Conservation (phyloP, 2,888 invertebrate genomes). For the Trilocha varians region DNA sequence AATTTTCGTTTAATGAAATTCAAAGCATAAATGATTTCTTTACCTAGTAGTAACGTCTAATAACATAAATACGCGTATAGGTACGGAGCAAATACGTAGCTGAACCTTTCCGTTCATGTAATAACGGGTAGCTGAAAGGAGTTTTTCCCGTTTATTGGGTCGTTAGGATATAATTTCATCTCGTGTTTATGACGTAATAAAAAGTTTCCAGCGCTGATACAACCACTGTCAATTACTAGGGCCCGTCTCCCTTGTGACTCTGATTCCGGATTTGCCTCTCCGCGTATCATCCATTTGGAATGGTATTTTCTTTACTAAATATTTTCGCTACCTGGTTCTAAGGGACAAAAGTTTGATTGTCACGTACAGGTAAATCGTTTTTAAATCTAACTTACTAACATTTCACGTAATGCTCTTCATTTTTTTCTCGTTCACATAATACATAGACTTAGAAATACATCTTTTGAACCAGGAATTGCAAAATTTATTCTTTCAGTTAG, state of each 20-base stretch:
- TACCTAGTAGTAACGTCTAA: slow-evolving; percentile 27
- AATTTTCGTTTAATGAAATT: too few species aligned
- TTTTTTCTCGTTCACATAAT: too few species aligned
- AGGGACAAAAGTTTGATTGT: too few species aligned
- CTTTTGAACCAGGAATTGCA: too few species aligned
- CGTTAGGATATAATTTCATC: slow-evolving; percentile 71
- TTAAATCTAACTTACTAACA: too few species aligned
- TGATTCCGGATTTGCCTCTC: slow-evolving; percentile 6
- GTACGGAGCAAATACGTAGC: slow-evolving; percentile 32
- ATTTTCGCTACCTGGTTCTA: too few species aligned
- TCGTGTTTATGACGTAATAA: slow-evolving; percentile 65
- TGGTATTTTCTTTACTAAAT: slow-evolving; percentile 2
- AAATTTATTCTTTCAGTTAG: too few species aligned
- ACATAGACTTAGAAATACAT: too few species aligned
- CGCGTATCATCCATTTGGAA: not conserved
- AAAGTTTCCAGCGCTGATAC: slow-evolving; percentile 63
- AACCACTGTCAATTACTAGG: slow-evolving; percentile 55
- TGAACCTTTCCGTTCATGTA: slow-evolving; percentile 49
- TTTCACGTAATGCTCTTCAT: too few species aligned
- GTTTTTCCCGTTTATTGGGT: slow-evolving; percentile 66
- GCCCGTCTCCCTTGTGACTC: slow-evolving; percentile 19
- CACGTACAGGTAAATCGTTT: too few species aligned
- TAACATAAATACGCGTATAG: slow-evolving; percentile 37
- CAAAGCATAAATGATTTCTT: too few species aligned
- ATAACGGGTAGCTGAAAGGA: slow-evolving; percentile 55